phyloP scores from a whole-genome alignment of 2,888 invertebrate genomes.

The Eupithecia insigniata region DNA sequence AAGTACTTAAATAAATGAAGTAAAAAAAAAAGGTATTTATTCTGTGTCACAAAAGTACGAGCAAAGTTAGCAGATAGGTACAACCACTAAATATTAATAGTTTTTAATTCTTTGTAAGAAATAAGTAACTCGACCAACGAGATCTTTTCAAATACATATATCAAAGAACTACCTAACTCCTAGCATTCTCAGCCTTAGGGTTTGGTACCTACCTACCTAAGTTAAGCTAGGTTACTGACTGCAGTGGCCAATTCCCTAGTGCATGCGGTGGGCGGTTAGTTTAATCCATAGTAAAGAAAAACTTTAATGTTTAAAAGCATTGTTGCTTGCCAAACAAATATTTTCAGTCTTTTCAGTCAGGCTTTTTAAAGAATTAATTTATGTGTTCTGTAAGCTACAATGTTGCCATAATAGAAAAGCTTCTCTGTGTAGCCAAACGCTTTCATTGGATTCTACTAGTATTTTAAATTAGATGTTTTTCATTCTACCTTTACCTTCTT shows the following conservation, averaged over 20 bases:
- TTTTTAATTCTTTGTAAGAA: no score
- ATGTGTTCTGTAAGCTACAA: not conserved
- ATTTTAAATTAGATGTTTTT: not conserved
- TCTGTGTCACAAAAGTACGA: no score
- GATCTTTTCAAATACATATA: not conserved
- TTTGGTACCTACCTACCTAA: not conserved
- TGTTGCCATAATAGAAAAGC: not conserved
- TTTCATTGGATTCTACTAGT: not conserved
- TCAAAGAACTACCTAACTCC: not conserved
- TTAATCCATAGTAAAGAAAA: not conserved
- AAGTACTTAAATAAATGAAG: no score
- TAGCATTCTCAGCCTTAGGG: not conserved
- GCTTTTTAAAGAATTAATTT: slow-evolving; percentile 4
- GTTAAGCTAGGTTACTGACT: not conserved
- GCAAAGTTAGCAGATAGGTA: no score
- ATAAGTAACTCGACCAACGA: no score
- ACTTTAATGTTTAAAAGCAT: slow-evolving; percentile 1
- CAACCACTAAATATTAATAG: no score
- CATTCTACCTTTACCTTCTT: not conserved
- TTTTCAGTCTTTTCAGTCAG: not conserved
- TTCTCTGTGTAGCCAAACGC: not conserved
- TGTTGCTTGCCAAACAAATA: not conserved
- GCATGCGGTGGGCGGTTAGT: not conserved
- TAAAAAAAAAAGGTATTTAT: no score
- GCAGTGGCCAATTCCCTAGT: not conserved